These are phyloP conservation scores for Hyperoplus lanceolatus DNA, from an alignment of 2,797 vertebrate species.

Conservation along the genomic window DNA sequence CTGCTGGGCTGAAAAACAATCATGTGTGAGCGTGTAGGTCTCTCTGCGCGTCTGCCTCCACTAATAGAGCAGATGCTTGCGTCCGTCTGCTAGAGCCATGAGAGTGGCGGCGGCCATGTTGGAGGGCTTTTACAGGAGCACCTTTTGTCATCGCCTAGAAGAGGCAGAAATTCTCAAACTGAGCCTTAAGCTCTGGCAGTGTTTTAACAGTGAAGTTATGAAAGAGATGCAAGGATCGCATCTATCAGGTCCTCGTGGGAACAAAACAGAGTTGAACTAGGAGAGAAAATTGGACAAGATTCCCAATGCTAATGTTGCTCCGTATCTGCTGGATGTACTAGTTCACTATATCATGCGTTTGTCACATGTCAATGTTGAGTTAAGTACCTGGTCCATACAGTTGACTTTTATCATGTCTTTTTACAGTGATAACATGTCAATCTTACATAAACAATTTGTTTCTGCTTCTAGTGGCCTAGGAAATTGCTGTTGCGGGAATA, in stretches of 20 bases:
- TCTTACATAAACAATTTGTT: background rate
- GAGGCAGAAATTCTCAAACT: constrained; percentile 6
- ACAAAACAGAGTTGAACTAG: too few relatives aligned
- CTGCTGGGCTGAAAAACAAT: constrained; percentile 72
- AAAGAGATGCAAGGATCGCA: background rate
- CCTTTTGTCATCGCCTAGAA: constrained; percentile 31
- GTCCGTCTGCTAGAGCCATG: constrained; percentile 34
- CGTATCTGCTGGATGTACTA: background rate
- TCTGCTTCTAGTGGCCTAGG: background rate
- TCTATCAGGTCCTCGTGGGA: background rate
- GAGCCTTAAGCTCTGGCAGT: background rate
- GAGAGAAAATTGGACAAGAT: too few relatives aligned
- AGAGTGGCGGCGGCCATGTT: constrained; percentile 31
- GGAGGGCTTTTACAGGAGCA: constrained; percentile 23
- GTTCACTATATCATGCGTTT: background rate
- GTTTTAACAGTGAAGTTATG: background rate
- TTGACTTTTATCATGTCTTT: background rate
- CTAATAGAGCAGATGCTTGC: constrained; percentile 48
- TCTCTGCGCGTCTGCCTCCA: constrained; percentile 46
- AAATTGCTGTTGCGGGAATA: background rate
- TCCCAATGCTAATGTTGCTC: background rate
- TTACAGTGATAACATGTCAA: background rate
- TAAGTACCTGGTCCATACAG: background rate
- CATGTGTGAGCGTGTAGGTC: constrained; percentile 53
- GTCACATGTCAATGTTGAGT: background rate